Percentiles rank a stretch among this genome's conserved stretches.
Conservation (phyloP, 2,797 vertebrate genomes). For the Platyrinchus mystaceus region DNA sequence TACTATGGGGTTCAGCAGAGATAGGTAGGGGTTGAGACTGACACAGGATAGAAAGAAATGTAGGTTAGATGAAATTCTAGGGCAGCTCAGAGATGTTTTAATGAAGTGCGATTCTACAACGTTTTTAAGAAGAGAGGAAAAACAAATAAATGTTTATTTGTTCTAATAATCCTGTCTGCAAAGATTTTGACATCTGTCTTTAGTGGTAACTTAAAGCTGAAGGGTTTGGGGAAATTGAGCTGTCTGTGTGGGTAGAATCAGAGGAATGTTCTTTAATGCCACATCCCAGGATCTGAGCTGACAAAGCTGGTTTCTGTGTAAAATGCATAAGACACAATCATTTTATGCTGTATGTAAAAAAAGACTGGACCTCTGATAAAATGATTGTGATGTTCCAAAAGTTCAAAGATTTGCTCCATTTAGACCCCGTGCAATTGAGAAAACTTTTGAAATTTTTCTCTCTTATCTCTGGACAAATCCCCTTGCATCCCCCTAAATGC, state of each 20-base stretch:
- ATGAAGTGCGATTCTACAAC: background rate
- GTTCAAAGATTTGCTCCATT: background rate
- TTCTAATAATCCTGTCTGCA: conserved; percentile 1
- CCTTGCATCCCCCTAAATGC: background rate
- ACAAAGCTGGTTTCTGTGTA: conserved; percentile 9
- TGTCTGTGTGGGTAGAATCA: background rate
- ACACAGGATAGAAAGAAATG: background rate
- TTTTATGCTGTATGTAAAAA: background rate
- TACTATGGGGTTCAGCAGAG: background rate
- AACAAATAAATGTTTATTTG: background rate
- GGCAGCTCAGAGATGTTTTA: background rate
- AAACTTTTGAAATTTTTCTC: background rate
- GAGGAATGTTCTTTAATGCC: background rate
- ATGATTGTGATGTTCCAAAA: background rate
- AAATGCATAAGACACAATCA: background rate
- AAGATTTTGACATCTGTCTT: conserved; percentile 25
- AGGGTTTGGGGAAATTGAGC: background rate
- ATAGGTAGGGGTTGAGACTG: background rate
- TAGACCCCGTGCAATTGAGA: background rate
- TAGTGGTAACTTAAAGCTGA: conserved; percentile 12
- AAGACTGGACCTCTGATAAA: background rate
- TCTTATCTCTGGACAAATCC: background rate
- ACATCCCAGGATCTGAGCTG: background rate
- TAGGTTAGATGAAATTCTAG: conserved; percentile 2
- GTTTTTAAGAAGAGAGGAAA: conserved; percentile 1